Conservation (phyloP, 2,888 invertebrate species). For the Rhagium mordax region DNA sequence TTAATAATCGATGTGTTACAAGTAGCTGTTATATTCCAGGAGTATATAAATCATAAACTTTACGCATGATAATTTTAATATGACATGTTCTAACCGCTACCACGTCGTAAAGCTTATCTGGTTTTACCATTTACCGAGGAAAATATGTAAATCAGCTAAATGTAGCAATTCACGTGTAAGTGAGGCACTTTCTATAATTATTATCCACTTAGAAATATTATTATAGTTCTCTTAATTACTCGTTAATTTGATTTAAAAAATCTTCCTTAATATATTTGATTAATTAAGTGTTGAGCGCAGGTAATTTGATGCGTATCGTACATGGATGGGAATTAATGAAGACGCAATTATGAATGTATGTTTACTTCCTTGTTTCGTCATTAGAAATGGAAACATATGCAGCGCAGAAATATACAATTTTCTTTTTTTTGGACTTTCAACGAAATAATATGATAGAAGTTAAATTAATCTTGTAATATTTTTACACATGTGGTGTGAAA, state of each 20-base stretch:
- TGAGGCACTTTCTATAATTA: conserved; percentile 18
- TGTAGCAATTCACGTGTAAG: not conserved
- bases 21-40: conserved; percentile 29
- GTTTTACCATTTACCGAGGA: conserved; percentile 24
- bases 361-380: not conserved
- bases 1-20: conserved; percentile 26
- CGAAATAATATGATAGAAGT: too few relatives aligned
- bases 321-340: not conserved
- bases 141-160: conserved; percentile 25
- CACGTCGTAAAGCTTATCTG: conserved; percentile 22
- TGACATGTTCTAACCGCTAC: conserved; percentile 31
- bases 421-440: too few relatives aligned
- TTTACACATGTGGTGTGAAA: too few relatives aligned
- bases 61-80: conserved; percentile 37
- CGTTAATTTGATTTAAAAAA: conserved; percentile 14
- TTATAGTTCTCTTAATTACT: conserved; percentile 2
- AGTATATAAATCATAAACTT: conserved; percentile 33
- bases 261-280: conserved; percentile 17
- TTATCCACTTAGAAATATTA: conserved; percentile 15
- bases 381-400: too few relatives aligned
- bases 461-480: too few relatives aligned
- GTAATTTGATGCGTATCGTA: conserved; percentile 11
- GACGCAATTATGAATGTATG: not conserved
- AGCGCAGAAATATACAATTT: too few relatives aligned
- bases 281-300: conserved; percentile 18